These are phyloP conservation scores for Sapayoa aenigma DNA, from an alignment of 2,113 vertebrate species.

Conservation along the genomic window DNA sequence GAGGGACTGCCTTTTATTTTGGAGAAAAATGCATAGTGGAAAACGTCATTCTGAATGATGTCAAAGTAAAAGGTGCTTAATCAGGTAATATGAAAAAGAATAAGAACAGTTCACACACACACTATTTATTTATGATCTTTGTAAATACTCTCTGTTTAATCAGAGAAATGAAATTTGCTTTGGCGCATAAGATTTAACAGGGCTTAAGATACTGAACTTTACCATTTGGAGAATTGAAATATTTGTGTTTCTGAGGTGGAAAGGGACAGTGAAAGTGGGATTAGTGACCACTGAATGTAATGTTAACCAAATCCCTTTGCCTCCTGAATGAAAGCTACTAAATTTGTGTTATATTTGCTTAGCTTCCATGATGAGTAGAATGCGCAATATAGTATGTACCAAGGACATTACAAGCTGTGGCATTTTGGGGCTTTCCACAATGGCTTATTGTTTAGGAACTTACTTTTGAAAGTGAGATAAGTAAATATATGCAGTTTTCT, in stretches of 20 bases:
- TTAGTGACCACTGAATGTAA: slow-evolving; percentile 13
- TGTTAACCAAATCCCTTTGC: neutral
- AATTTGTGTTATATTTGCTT: slow-evolving; percentile 19
- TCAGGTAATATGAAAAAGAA: neutral
- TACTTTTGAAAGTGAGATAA: neutral
- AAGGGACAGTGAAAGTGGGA: neutral
- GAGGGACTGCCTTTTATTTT: neutral
- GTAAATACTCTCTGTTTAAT: slow-evolving; percentile 35
- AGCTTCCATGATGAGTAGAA: neutral
- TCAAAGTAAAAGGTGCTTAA: neutral
- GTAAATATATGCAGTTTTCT: neutral
- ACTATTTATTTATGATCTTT: slow-evolving; percentile 7
- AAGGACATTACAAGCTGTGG: neutral
- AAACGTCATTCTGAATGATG: neutral
- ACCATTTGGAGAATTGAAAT: slow-evolving; percentile 33
- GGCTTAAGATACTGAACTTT: slow-evolving; percentile 37
- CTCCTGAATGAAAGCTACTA: neutral
- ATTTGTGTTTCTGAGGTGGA: slow-evolving; percentile 3
- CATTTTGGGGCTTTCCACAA: neutral
- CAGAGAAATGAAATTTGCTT: slow-evolving; percentile 43
- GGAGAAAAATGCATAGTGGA: neutral
- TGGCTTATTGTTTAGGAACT: neutral
- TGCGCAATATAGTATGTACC: neutral
- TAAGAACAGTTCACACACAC: neutral
- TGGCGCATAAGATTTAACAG: slow-evolving; percentile 21